phyloP scores from a whole-genome alignment of 2,797 vertebrate genomes.

The Thripadectes ignobilis region DNA sequence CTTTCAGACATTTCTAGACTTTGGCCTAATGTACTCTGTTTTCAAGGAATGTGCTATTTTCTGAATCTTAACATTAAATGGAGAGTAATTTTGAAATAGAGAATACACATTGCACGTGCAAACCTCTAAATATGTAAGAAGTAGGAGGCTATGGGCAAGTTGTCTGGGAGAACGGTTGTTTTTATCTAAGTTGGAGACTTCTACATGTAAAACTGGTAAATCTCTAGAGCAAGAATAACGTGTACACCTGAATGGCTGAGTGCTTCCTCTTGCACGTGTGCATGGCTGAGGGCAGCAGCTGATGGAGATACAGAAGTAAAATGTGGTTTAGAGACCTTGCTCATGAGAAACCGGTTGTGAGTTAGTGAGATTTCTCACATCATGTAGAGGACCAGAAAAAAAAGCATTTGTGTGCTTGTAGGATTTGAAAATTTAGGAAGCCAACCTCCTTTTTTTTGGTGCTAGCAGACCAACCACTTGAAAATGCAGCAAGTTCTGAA shows the following conservation, averaged over 20 bases:
- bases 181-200: background rate
- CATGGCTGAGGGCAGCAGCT: background rate
- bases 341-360: background rate
- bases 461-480: background rate
- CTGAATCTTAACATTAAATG: background rate
- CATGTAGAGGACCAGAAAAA: background rate
- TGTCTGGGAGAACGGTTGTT: background rate
- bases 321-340: background rate
- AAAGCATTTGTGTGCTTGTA: background rate
- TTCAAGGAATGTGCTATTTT: background rate
- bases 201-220: background rate
- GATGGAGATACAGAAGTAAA: background rate
- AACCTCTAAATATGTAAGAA: background rate
- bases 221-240: background rate
- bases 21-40: background rate
- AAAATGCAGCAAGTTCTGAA: background rate
- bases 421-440: background rate
- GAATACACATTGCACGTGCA: background rate
- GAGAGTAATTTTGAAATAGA: background rate
- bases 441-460: background rate
- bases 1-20: background rate
- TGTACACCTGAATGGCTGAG: background rate
- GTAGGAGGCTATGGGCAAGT: background rate
- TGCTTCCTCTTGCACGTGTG: fast-evolving
- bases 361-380: background rate